phyloP scores from a whole-genome alignment of 2,888 invertebrate genomes.

The Andrena flavipes region DNA sequence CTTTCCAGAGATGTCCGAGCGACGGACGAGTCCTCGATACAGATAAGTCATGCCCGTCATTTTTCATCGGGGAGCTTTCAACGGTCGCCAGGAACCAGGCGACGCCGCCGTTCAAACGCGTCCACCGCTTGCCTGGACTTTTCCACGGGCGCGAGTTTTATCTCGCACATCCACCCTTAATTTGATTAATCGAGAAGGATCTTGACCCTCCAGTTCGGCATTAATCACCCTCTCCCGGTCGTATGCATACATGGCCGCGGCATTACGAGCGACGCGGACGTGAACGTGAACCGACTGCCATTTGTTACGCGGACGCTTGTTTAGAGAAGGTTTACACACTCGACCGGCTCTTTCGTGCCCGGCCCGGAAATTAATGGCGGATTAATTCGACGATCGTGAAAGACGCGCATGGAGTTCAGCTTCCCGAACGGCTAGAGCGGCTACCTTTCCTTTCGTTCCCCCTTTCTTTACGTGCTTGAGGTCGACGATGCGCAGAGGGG shows the following conservation, averaged over 20 bases:
- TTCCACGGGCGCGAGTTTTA: constrained; percentile 83
- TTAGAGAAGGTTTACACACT: constrained; percentile 84
- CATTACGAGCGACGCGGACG: constrained; percentile 74
- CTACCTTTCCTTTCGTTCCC: neutral
- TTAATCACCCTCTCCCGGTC: constrained; percentile 82
- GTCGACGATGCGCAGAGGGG: neutral
- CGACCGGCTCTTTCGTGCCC: constrained; percentile 76
- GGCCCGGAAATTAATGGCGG: constrained; percentile 81
- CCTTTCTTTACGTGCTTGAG: constrained; percentile 2
- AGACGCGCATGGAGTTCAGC: neutral
- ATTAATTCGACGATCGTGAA: constrained; percentile 82
- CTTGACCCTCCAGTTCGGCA: constrained; percentile 79
- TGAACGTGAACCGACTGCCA: constrained; percentile 74
- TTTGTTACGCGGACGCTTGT: constrained; percentile 83
- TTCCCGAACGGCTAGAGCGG: neutral
- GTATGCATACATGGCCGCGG: constrained; percentile 83
- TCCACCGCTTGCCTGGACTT: constrained; percentile 72
- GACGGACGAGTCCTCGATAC: constrained; percentile 76
- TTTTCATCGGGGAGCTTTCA: constrained; percentile 78
- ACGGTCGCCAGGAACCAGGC: constrained; percentile 63
- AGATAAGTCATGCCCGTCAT: constrained; percentile 83
- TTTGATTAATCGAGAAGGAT: constrained; percentile 84
- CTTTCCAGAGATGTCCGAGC: constrained; percentile 65
- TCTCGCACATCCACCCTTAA: constrained; percentile 84
- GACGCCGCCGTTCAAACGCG: constrained; percentile 46